Percentiles rank a stretch among this genome's conserved stretches.
Conservation (phyloP, 2,797 vertebrate genomes). For the Botia almorhae region DNA sequence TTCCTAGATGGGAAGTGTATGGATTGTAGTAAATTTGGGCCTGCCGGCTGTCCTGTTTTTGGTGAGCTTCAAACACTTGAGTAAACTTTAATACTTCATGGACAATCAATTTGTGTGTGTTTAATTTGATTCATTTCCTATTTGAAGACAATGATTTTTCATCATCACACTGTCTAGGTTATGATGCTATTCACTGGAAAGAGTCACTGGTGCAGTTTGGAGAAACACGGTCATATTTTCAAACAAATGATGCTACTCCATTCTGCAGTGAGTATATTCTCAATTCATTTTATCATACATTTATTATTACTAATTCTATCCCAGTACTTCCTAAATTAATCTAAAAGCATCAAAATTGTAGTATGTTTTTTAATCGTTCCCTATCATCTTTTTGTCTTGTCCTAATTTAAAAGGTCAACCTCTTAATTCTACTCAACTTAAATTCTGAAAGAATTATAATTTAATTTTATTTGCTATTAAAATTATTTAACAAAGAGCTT, state of each 20-base stretch:
- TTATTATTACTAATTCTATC: background rate
- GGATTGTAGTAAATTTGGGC: constrained; percentile 76
- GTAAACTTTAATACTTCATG: background rate
- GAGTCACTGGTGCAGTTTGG: constrained; percentile 59
- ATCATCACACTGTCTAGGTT: constrained; percentile 65
- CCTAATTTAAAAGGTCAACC: too few species aligned
- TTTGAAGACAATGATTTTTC: background rate
- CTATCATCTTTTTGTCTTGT: too few species aligned
- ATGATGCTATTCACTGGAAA: constrained; percentile 69
- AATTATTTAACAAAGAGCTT: background rate
- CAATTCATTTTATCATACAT: background rate
- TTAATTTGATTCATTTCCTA: background rate
- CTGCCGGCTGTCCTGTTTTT: constrained; percentile 83
- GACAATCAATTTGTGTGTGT: background rate
- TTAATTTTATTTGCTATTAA: background rate
- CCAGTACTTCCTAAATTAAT: too few species aligned
- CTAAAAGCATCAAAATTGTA: too few species aligned
- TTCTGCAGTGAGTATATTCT: constrained; percentile 76
- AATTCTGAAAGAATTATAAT: background rate
- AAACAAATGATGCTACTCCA: constrained; percentile 69
- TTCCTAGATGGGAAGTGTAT: constrained; percentile 85
- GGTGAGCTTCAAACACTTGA: constrained; percentile 75
- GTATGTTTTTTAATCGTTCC: too few species aligned
- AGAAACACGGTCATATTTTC: constrained; percentile 71
- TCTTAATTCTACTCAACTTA: too few species aligned